Conservation (phyloP, 2,797 vertebrate species). For the Acomys russatus region DNA sequence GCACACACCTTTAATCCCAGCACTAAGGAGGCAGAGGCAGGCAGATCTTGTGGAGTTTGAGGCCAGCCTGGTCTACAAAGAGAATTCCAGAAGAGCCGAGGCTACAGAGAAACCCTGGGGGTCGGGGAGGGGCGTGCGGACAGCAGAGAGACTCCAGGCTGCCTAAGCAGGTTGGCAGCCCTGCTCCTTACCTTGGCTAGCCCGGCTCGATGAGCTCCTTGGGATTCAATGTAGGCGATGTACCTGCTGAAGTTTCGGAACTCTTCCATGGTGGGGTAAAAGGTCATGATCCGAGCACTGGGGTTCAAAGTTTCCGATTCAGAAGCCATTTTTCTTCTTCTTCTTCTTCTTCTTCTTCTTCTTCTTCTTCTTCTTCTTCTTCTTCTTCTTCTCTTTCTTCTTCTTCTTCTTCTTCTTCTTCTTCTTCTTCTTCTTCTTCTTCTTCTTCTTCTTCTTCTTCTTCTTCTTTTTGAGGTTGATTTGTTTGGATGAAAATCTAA, state of each 20-base stretch:
- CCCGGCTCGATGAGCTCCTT: conserved; percentile 96
- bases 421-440: no score
- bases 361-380: no score
- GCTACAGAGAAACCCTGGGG: no score
- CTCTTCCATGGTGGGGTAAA: conserved; percentile 95
- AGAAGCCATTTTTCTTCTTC: conserved; percentile 91
- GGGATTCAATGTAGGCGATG: conserved; percentile 96
- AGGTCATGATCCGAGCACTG: conserved; percentile 94
- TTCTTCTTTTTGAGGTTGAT: conserved; percentile 42
- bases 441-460: no score
- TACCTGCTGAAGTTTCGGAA: conserved; percentile 96
- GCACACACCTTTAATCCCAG: no score
- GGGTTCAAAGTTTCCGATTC: conserved; percentile 91
- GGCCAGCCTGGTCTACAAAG: no score
- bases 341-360: no score
- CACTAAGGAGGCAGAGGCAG: no score
- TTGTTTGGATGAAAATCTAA: conserved; percentile 61
- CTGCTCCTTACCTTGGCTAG: conserved; percentile 93
- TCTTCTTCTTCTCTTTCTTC: conserved; percentile 29
- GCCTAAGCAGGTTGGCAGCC: background rate
- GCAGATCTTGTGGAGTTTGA: no score
- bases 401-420: conserved; percentile 76
- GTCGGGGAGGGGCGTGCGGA: no score
- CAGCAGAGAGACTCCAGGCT: background rate
- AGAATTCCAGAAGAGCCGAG: no score